A percentile compares a stretch with the other conserved stretches of the same genome.
These are phyloP conservation scores for Scelioninae gen. 1 DNA, from an alignment of 2,888 invertebrate genomes.

Conservation along the genomic window DNA sequence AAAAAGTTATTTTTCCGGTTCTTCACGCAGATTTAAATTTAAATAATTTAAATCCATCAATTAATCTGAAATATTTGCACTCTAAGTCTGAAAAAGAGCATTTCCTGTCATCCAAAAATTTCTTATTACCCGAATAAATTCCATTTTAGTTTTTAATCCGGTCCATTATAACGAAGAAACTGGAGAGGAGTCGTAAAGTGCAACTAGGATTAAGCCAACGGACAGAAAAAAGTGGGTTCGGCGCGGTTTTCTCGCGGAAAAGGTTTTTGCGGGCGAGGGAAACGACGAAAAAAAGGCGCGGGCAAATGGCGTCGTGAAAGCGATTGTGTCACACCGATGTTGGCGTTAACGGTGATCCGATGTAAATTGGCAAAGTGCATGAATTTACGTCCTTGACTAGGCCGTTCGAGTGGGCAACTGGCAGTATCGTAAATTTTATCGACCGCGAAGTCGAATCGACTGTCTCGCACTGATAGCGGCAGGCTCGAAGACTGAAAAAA, in stretches of 20 bases:
- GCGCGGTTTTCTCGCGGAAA: constrained; percentile 25
- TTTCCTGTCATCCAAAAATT: constrained; percentile 12
- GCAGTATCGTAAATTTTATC: no score
- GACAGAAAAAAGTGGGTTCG: constrained; percentile 11
- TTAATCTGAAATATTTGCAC: no score
- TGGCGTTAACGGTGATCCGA: constrained; percentile 40
- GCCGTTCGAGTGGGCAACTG: no score
- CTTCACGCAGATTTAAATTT: no score
- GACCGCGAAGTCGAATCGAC: no score
- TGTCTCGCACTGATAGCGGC: no score
- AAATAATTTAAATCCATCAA: not conserved
- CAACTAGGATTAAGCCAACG: constrained; percentile 23
- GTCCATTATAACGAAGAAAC: constrained; percentile 35
- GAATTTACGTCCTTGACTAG: no score
- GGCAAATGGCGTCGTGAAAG: not conserved
- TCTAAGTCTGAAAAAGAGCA: not conserved
- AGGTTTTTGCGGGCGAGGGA: constrained; percentile 9
- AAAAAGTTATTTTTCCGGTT: no score
- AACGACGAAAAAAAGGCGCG: not conserved
- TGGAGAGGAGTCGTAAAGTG: constrained; percentile 47
- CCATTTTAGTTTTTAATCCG: constrained; percentile 38
- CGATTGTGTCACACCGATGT: constrained; percentile 26
- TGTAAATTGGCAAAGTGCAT: no score
- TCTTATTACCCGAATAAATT: constrained; percentile 47
- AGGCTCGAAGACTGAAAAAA: no score